Conservation (phyloP, 1,140 invertebrate species). For the Drosophila eugracilis region DNA sequence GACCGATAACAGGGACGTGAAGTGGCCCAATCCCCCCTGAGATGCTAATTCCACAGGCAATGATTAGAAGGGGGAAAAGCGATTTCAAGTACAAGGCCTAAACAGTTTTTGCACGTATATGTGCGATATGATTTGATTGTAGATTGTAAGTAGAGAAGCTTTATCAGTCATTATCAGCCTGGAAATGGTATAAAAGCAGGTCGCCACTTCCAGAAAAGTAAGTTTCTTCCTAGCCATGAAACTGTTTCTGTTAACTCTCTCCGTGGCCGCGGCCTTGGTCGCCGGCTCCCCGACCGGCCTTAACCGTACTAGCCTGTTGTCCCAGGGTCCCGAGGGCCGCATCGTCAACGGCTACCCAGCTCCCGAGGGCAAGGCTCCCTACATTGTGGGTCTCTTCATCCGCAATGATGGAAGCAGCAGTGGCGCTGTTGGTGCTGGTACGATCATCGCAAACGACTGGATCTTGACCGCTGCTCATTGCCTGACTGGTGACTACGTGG, state of each 20-base stretch:
- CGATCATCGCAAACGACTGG: conserved; percentile 86
- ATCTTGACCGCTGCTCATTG: conserved; percentile 88
- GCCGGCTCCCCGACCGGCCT: conserved; percentile 8
- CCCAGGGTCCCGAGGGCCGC: conserved; percentile 19
- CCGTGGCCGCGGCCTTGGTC: conserved; percentile 25
- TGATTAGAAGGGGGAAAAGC: background rate
- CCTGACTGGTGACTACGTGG: conserved; percentile 45
- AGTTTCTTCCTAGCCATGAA: conserved; percentile 47
- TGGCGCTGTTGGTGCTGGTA: conserved; percentile 86
- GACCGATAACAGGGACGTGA: background rate
- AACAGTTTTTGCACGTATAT: background rate
- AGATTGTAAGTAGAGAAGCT: background rate
- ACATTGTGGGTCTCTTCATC: conserved; percentile 85
- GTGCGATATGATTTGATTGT: background rate
- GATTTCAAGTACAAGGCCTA: background rate
- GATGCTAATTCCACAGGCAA: background rate
- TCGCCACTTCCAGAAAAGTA: background rate
- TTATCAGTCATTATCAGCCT: background rate
- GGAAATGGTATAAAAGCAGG: conserved; percentile 13
- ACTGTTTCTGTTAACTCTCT: conserved; percentile 28
- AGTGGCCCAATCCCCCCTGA: background rate
- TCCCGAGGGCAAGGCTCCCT: conserved; percentile 85
- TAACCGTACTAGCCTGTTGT: conserved; percentile 7
- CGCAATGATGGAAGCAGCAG: conserved; percentile 61
- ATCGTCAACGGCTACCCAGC: conserved; percentile 67